Conservation (phyloP, 1,140 invertebrate genomes). For the Tyrophagus putrescentiae region DNA sequence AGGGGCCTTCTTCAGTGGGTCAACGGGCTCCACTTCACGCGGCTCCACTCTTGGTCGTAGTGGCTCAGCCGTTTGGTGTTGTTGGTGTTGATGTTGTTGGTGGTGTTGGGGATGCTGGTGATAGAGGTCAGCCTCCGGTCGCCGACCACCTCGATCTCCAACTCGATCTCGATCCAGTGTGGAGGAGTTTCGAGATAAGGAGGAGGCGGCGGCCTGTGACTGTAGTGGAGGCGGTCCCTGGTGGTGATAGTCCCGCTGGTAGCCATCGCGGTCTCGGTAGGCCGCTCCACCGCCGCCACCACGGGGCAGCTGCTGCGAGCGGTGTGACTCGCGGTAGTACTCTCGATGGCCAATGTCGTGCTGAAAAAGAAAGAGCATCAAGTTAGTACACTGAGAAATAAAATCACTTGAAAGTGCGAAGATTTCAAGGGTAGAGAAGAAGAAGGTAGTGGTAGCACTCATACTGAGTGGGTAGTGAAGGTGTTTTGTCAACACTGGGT, state of each 20-base stretch:
- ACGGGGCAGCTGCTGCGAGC: conserved; percentile 9
- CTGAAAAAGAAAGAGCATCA: background rate
- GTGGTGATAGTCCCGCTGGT: background rate
- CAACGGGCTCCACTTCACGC: too few species aligned
- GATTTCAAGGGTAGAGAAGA: background rate
- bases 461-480: conserved; percentile 19
- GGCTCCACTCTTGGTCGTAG: too few species aligned
- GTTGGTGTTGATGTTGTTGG: background rate
- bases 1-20: too few species aligned
- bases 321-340: background rate
- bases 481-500: conserved; percentile 18
- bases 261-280: too few species aligned
- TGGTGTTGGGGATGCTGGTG: background rate
- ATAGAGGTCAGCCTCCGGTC: too few species aligned
- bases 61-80: too few species aligned
- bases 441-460: background rate
- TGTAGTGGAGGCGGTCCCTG: background rate
- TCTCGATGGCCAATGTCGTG: background rate
- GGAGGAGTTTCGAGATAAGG: background rate
- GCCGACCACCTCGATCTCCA: too few species aligned
- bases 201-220: background rate
- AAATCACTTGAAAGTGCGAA: background rate
- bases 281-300: background rate
- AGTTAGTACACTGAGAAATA: background rate
- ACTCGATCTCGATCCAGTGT: too few species aligned